Evolutionary conservation across 2,113 vertebrate species (phyloP).

Genomic region (Gavia stellata): DNA sequence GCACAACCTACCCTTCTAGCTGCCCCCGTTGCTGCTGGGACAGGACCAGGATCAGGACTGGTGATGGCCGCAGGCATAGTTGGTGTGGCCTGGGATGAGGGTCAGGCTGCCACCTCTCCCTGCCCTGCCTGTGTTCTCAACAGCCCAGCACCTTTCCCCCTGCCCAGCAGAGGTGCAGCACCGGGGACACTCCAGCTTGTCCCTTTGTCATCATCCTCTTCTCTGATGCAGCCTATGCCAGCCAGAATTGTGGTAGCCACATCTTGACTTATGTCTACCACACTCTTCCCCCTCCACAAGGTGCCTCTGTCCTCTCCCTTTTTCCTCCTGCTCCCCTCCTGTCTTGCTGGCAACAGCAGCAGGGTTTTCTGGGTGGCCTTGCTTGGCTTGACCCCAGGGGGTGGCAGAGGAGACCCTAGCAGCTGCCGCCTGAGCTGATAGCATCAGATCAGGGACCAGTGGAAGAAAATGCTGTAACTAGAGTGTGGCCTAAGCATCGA

Average conservation of each 20-base stretch:
- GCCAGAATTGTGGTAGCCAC: background rate
- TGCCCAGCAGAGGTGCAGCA: background rate
- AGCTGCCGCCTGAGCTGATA: background rate
- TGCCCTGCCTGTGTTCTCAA: background rate
- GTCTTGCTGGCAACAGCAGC: background rate
- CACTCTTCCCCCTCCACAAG: background rate
- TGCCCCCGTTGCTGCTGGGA: background rate
- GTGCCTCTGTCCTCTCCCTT: background rate
- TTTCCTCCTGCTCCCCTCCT: background rate
- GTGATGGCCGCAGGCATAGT: background rate
- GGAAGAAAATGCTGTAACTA: background rate
- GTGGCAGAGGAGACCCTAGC: background rate
- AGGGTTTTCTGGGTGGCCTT: background rate
- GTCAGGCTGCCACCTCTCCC: background rate
- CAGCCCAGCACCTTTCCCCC: background rate
- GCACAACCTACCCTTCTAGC: background rate
- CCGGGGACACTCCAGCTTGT: background rate
- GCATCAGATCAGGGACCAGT: background rate
- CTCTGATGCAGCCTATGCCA: background rate
- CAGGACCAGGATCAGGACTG: background rate
- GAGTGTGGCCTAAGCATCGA: rapidly evolving
- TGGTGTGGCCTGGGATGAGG: background rate
- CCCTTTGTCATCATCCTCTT: background rate
- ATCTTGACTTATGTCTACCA: background rate
- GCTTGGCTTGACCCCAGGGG: background rate